phyloP scores from a whole-genome alignment of 2,888 invertebrate genomes.

The Coelogynopora nodosa region DNA sequence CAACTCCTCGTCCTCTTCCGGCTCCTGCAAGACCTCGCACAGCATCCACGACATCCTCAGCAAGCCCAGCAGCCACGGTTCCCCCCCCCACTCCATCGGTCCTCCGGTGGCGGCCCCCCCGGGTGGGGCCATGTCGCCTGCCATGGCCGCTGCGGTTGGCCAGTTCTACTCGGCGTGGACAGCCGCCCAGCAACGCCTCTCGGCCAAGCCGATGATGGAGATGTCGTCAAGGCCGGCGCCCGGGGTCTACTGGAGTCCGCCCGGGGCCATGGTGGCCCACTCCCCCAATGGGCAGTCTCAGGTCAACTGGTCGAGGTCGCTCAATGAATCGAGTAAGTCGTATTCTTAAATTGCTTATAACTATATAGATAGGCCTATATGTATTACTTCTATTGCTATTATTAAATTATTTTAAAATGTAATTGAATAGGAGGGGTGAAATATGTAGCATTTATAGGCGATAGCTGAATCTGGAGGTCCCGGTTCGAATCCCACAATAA shows the following conservation, averaged over 20 bases:
- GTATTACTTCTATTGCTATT: too few relatives aligned
- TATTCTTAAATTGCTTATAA: too few relatives aligned
- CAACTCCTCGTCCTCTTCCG: background rate
- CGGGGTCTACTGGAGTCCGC: too few relatives aligned
- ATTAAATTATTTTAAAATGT: too few relatives aligned
- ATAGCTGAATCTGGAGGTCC: too few relatives aligned
- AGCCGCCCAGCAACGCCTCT: background rate
- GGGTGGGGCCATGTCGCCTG: background rate
- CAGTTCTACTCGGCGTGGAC: conserved; percentile 19
- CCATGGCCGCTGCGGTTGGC: background rate
- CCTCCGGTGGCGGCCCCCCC: background rate
- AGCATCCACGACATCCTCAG: conserved; percentile 12
- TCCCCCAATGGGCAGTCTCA: background rate
- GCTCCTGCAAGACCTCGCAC: background rate
- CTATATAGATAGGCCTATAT: too few relatives aligned
- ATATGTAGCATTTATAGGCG: too few relatives aligned
- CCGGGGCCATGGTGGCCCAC: background rate
- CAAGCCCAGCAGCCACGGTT: background rate
- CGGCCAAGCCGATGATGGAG: background rate
- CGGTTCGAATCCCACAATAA: too few relatives aligned
- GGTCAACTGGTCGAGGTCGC: background rate
- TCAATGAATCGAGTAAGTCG: background rate
- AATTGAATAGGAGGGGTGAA: too few relatives aligned
- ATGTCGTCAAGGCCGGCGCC: background rate
- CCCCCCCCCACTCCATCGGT: background rate